These are phyloP conservation scores for Argyrosomus japonicus DNA, from an alignment of 2,113 vertebrate genomes.

Conservation along the genomic window DNA sequence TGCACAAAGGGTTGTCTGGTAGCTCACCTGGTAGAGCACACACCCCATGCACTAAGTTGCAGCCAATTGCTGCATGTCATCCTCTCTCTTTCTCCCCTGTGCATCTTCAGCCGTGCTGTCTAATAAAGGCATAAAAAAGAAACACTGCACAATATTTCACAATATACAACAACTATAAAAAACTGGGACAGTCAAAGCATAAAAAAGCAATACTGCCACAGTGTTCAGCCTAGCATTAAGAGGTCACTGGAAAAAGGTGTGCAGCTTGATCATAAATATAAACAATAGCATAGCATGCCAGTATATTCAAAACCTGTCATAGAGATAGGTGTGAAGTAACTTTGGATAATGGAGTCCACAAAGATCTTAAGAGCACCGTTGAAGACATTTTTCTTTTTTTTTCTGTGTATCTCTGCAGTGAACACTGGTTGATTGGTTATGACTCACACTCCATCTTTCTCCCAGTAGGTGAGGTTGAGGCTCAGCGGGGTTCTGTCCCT, in stretches of 20 bases:
- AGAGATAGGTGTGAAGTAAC: conserved; percentile 6
- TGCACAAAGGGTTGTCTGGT: too few relatives aligned
- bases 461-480: conserved; percentile 69
- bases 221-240: conserved; percentile 28
- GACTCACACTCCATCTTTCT: conserved; percentile 74
- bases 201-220: conserved; percentile 11
- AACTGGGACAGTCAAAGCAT: background rate
- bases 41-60: too few relatives aligned
- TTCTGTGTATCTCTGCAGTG: conserved; percentile 31
- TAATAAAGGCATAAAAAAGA: background rate
- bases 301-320: conserved; percentile 16
- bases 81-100: too few relatives aligned
- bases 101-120: too few relatives aligned
- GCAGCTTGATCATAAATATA: conserved; percentile 4
- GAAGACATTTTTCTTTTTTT: conserved; percentile 28
- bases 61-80: too few relatives aligned
- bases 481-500: conserved; percentile 71
- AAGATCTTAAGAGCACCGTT: background rate
- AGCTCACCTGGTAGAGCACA: too few relatives aligned
- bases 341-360: conserved; percentile 14
- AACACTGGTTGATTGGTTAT: conserved; percentile 74
- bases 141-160: conserved; percentile 3
- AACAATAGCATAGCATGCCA: background rate
- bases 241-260: conserved; percentile 28
- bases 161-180: background rate